Conservation (phyloP, 2,888 invertebrate species). For the Heteromyza rotundicornis region DNA sequence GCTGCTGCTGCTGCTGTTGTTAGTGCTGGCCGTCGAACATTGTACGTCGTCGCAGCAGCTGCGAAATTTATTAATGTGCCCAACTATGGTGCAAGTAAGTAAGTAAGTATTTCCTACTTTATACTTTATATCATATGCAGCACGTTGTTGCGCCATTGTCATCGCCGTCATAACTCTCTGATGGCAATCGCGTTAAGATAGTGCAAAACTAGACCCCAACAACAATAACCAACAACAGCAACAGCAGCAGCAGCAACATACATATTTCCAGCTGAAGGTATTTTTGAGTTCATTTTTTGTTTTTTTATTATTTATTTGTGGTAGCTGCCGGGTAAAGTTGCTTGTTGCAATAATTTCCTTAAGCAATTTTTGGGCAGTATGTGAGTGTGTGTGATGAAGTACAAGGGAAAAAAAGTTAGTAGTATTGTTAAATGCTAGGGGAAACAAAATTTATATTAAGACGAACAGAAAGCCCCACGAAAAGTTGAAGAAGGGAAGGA, state of each 20-base stretch:
- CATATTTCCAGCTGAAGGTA: no score
- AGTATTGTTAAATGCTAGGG: no score
- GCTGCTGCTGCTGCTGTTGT: no score
- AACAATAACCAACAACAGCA: not conserved
- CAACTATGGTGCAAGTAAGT: not conserved
- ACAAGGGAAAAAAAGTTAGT: no score
- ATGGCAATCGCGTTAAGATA: slow-evolving; percentile 28
- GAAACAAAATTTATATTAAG: no score
- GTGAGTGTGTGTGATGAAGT: no score
- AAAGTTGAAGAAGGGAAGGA: no score
- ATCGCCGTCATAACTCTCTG: slow-evolving; percentile 33
- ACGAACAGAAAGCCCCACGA: no score
- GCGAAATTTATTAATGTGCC: not conserved
- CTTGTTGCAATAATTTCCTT: not conserved
- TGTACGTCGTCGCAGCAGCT: not conserved
- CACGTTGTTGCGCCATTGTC: slow-evolving; percentile 29
- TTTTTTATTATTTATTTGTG: no score
- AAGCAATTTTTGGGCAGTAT: no score
- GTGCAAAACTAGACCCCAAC: not conserved
- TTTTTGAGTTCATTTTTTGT: no score
- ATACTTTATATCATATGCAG: slow-evolving; percentile 1
- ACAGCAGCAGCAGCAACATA: no score
- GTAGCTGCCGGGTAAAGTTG: not conserved
- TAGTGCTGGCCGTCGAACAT: not conserved
- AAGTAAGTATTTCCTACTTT: slow-evolving; percentile 1